A percentile compares a stretch with the other conserved stretches of the same genome.
Evolutionary conservation across 2,797 vertebrate species (phyloP).

Genomic region (Microtus californicus): DNA sequence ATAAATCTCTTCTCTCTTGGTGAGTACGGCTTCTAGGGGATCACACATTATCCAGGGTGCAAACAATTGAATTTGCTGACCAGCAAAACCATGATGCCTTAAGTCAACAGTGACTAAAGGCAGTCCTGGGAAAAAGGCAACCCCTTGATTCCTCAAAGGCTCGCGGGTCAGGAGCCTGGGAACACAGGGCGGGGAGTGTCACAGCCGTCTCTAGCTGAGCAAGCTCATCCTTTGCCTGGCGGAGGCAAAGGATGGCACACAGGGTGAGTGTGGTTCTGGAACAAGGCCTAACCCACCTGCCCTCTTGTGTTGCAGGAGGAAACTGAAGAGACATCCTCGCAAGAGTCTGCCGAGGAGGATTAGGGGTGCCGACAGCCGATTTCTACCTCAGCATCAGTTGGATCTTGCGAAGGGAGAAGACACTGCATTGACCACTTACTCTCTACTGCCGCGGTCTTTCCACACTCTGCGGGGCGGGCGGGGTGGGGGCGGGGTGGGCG

Average conservation of each 20-base stretch:
- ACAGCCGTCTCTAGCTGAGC: background rate
- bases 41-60: conserved; percentile 47
- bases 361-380: conserved; percentile 90
- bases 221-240: background rate
- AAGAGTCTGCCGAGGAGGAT: conserved; percentile 93
- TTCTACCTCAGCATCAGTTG: conserved; percentile 98
- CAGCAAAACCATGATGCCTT: conserved; percentile 49
- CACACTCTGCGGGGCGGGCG: conserved; percentile 89
- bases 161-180: conserved; percentile 1
- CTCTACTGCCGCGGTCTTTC: conserved; percentile 91
- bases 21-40: background rate
- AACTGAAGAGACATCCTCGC: conserved; percentile 93
- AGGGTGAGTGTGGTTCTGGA: rapidly evolving
- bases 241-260: background rate
- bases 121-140: conserved; percentile 65
- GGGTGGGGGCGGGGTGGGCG: conserved; percentile 42
- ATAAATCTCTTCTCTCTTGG: conserved; percentile 38
- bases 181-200: background rate
- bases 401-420: conserved; percentile 96
- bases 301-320: conserved; percentile 90
- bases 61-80: conserved; percentile 77
- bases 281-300: background rate
- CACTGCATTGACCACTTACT: conserved; percentile 96
- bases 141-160: conserved; percentile 63
- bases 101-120: conserved; percentile 66